Conservation (phyloP, 2,797 vertebrate genomes). For the Onychomys arenicola region DNA sequence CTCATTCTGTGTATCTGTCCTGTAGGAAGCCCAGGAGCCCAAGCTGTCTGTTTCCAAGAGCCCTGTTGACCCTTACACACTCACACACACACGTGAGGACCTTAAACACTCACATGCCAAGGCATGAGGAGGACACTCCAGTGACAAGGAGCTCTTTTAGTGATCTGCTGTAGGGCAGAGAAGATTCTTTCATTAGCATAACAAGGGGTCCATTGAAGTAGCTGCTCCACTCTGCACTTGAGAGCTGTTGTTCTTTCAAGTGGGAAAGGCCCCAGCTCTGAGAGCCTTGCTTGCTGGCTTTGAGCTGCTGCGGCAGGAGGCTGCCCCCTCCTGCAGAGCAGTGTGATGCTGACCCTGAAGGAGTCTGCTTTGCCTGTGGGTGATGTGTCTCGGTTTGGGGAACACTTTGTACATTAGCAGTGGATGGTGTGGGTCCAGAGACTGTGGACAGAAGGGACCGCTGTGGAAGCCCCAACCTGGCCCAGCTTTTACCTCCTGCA, state of each 20-base stretch:
- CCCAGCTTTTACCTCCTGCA: background rate
- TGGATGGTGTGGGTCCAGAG: background rate
- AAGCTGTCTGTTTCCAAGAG: background rate
- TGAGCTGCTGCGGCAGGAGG: background rate
- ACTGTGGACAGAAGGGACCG: background rate
- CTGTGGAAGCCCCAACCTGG: background rate
- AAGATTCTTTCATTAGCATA: slow-evolving; percentile 72
- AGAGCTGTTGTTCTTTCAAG: slow-evolving; percentile 75
- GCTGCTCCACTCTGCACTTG: slow-evolving; percentile 66
- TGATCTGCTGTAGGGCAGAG: slow-evolving; percentile 20
- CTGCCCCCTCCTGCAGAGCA: background rate
- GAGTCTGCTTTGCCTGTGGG: background rate
- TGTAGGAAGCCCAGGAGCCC: background rate
- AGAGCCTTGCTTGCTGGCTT: background rate
- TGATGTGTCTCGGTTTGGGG: background rate
- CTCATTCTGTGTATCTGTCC: background rate
- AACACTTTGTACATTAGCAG: background rate
- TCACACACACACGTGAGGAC: background rate
- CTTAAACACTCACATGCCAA: background rate
- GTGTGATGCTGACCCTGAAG: background rate
- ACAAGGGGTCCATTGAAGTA: slow-evolving; percentile 67
- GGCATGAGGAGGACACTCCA: background rate
- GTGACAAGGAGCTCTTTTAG: slow-evolving; percentile 41
- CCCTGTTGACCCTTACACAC: background rate
- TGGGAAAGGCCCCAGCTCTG: slow-evolving; percentile 21